Percentiles rank a stretch among this genome's conserved stretches.
phyloP scores from a whole-genome alignment of 2,113 vertebrate species.

The Micronycteris hirsuta region DNA sequence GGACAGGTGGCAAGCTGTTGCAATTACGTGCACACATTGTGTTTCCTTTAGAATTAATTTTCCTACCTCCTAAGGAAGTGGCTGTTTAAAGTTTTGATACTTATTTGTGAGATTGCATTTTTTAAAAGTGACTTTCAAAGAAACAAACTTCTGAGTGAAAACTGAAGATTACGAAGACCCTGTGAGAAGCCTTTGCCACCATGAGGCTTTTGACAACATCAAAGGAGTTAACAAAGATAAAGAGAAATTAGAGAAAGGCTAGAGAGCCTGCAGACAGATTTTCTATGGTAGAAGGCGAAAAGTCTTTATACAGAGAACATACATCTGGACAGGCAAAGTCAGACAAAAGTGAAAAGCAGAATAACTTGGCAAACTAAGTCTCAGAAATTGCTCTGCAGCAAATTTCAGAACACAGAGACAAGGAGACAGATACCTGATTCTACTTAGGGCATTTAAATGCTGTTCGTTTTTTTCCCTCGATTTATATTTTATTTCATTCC shows the following conservation, averaged over 20 bases:
- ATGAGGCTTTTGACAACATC: not conserved
- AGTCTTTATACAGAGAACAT: not conserved
- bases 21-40: not conserved
- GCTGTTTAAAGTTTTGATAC: slow-evolving; percentile 1
- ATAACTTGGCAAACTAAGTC: not conserved
- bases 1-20: not conserved
- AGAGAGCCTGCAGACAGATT: not conserved
- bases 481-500: not conserved
- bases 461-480: not conserved
- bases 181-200: not conserved
- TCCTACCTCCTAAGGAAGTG: not conserved
- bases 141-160: slow-evolving; percentile 32
- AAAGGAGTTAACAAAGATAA: slow-evolving; percentile 45
- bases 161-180: slow-evolving; percentile 25
- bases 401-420: not conserved
- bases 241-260: not conserved
- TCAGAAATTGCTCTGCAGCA: not conserved
- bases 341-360: not conserved
- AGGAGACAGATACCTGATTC: not conserved
- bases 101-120: slow-evolving; percentile 40
- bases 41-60: slow-evolving; percentile 25
- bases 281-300: not conserved
- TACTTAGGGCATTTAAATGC: not conserved
- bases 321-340: not conserved
- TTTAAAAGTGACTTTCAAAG: slow-evolving; percentile 40